phyloP scores from a whole-genome alignment of 2,113 vertebrate genomes.

The Prinia subflava region DNA sequence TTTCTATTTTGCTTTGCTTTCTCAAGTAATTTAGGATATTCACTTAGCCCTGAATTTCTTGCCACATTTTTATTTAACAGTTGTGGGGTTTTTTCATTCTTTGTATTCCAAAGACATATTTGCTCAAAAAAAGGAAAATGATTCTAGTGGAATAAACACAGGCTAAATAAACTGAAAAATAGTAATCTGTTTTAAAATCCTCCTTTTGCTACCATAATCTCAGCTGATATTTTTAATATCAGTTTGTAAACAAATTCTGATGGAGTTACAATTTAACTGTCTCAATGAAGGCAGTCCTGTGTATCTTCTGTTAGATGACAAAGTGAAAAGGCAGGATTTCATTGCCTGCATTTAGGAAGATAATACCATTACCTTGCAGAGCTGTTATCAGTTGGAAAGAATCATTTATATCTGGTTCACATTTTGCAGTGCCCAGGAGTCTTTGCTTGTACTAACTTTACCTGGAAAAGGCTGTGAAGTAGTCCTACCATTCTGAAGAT shows the following conservation, averaged over 20 bases:
- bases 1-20: not conserved
- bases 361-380: not conserved
- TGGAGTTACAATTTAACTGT: not conserved
- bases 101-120: not conserved
- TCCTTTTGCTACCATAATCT: not conserved
- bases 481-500: not conserved
- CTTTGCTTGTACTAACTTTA: not conserved
- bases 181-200: not conserved
- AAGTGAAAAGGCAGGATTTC: not conserved
- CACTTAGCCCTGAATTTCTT: not conserved
- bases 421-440: not conserved
- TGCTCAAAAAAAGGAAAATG: not conserved
- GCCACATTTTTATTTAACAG: not conserved
- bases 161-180: not conserved
- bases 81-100: accelerated
- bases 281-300: not conserved
- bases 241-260: not conserved
- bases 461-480: not conserved
- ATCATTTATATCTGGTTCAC: not conserved
- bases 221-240: not conserved
- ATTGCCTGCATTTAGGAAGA: not conserved
- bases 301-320: not conserved
- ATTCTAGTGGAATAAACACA: not conserved
- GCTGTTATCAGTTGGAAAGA: not conserved
- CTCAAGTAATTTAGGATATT: not conserved